Conservation (phyloP, 2,113 vertebrate genomes). For the Henicopernis longicauda region DNA sequence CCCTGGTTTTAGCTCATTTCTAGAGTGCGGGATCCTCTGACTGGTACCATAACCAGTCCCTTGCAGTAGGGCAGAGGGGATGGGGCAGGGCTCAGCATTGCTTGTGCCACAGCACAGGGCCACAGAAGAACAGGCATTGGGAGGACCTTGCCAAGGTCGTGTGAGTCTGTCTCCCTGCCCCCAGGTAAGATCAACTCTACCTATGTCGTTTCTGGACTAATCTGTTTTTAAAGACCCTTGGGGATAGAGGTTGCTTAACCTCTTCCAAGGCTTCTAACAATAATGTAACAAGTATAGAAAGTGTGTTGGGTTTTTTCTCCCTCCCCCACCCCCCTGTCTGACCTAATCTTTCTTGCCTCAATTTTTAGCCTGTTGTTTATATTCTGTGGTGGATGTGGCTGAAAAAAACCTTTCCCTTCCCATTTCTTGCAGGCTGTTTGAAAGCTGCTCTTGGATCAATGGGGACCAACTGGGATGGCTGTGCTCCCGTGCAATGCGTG, state of each 20-base stretch:
- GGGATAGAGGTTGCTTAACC: background rate
- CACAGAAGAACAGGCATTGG: accelerated
- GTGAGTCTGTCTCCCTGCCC: background rate
- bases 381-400: background rate
- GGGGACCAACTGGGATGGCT: background rate
- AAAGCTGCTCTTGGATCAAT: background rate
- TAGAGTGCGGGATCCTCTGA: background rate
- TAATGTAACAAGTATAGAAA: background rate
- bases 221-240: background rate
- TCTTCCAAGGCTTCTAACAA: background rate
- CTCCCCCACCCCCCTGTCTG: background rate
- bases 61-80: background rate
- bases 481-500: accelerated
- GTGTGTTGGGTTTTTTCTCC: background rate
- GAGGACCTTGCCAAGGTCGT: background rate
- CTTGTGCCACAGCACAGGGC: background rate
- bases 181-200: background rate
- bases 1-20: background rate
- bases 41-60: background rate
- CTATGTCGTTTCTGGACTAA: background rate
- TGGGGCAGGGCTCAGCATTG: background rate
- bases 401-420: background rate
- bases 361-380: background rate
- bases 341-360: background rate
- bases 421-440: background rate